Percentiles rank a stretch among this genome's conserved stretches.
phyloP scores from a whole-genome alignment of 23 tunicate species.

The Phallusia fumigata region DNA sequence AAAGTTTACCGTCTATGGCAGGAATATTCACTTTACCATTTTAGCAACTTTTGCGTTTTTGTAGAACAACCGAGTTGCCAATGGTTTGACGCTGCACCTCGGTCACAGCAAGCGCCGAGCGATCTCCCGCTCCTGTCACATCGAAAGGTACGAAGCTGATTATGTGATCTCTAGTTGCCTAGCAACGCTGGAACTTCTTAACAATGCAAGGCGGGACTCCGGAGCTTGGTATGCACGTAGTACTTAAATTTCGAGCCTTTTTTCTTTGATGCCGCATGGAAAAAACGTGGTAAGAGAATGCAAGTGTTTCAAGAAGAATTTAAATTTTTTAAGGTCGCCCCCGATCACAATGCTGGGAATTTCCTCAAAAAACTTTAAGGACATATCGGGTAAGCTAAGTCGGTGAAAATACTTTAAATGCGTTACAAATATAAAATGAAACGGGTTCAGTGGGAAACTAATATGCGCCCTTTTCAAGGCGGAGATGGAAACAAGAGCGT shows the following conservation, averaged over 20 bases:
- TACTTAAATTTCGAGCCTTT: too few species aligned
- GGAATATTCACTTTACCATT: background rate
- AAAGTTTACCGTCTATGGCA: too few species aligned
- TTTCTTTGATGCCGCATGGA: too few species aligned
- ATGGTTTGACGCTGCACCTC: constrained; percentile 49
- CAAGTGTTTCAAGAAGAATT: too few species aligned
- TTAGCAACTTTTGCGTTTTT: too few species aligned
- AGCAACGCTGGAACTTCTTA: constrained; percentile 43
- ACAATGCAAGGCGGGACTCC: constrained; percentile 14
- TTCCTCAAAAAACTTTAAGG: constrained; percentile 40
- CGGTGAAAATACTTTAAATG: too few species aligned
- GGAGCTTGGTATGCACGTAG: constrained; percentile 47
- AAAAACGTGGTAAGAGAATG: too few species aligned
- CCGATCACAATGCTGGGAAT: constrained; percentile 58
- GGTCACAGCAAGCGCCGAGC: constrained; percentile 36
- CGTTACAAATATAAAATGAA: too few species aligned
- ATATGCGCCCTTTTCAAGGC: too few species aligned
- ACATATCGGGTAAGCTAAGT: background rate
- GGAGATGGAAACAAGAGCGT: background rate
- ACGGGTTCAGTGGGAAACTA: too few species aligned
- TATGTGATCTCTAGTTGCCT: constrained; percentile 21
- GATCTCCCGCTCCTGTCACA: constrained; percentile 56
- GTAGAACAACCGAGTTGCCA: constrained; percentile 65
- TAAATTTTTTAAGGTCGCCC: constrained; percentile 30
- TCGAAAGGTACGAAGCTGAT: constrained; percentile 51